Evolutionary conservation across 2,113 vertebrate genomes (phyloP).

Genomic region (Baryphthengus martii): DNA sequence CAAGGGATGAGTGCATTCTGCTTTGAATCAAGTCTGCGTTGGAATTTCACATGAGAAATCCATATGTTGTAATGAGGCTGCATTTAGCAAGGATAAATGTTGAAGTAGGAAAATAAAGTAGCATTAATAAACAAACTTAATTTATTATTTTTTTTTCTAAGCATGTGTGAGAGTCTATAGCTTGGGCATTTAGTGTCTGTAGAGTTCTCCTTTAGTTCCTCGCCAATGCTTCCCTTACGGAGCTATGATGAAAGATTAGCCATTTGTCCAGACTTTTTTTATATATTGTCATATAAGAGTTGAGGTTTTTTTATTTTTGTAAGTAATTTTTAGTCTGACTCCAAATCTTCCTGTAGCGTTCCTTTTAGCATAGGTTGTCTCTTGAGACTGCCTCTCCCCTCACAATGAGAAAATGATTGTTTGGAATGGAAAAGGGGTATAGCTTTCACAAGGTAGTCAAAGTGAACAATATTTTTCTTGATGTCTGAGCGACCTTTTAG

Average conservation of each 20-base stretch:
- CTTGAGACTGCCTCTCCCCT: neutral
- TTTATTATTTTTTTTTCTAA: neutral
- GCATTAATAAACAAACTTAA: neutral
- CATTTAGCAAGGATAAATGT: neutral
- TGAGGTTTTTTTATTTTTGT: neutral
- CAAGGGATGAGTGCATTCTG: neutral
- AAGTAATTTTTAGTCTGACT: neutral
- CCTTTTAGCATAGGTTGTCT: neutral
- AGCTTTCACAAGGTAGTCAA: neutral
- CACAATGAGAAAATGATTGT: neutral
- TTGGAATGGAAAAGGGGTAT: neutral
- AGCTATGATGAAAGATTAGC: neutral
- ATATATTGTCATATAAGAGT: neutral
- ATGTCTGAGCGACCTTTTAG: neutral
- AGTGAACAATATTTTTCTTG: neutral
- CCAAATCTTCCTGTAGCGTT: neutral
- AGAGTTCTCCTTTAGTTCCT: slow-evolving; percentile 12
- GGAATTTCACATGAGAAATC: slow-evolving; percentile 32
- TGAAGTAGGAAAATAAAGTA: neutral
- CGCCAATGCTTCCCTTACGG: slow-evolving; percentile 27
- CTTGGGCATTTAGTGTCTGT: neutral
- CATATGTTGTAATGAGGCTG: neutral
- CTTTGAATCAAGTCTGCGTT: slow-evolving; percentile 51
- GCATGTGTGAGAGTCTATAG: neutral
- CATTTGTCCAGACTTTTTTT: slow-evolving; percentile 6